Base-by-base conservation (phyloP, 2,888 invertebrate genomes). In the Aleiodes leptofemur region DNA sequence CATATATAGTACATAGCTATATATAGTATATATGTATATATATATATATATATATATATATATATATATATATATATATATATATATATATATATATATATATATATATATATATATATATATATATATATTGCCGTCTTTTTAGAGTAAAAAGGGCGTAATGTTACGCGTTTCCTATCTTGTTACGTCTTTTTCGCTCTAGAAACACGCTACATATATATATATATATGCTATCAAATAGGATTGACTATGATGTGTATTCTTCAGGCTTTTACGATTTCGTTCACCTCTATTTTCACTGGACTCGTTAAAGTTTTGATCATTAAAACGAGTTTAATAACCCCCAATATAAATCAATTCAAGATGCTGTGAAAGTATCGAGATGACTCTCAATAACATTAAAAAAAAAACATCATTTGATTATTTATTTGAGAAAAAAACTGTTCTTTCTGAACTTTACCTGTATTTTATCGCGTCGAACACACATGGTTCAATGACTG, bases 401-500 rank as follows among this genome's bases (percentile, higher is more conserved):
- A 13, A 2, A 1, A 23, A 23, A 23, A 23, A 23, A 23, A 23
- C 1, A 16, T 16, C 34, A 43, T 43, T 64, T 48, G 34, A 43
- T 64, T 29, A 23, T 29, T 56, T 23, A 11, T 16, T 6, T n/a
- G 8, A 23, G 8, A 7, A 34, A 29, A 14, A 7, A 34, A 29
- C 64, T 3, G 48, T 43, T 16, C 23, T 23, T 43, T 16, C 16
- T 64, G 23, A 23, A n/a, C n/a, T 68, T 68, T 50, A 68, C 53
- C 14, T 50, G 51, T 5, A n/a, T 31, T 64, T 48, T 64, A 64
- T 64, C 23, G 1, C 8, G 13, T 64, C 14, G 9, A 6, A 29
- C 51, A 23, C 23, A 23, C 23, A 50, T 51, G 68, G 68, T 51
- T 68, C 68, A 68, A 68, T 68, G 68, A 68, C 68, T 68, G 51